Evolutionary conservation across 2,113 vertebrate genomes (phyloP).

Genomic region (Sterrhoptilus dennistouni): DNA sequence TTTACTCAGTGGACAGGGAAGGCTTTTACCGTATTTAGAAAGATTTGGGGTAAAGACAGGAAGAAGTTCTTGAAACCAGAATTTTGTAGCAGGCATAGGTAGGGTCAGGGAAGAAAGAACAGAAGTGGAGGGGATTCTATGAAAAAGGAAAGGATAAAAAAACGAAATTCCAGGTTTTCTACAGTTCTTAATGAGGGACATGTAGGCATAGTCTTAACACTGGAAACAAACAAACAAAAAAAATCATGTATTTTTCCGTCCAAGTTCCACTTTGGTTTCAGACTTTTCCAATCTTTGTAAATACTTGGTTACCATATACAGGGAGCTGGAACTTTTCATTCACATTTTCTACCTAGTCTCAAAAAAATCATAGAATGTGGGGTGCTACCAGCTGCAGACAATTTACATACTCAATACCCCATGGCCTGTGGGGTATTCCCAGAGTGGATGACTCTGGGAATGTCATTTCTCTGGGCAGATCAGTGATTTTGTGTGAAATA

Average conservation of each 20-base stretch:
- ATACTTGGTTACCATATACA: fast-evolving
- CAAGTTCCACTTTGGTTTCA: not conserved
- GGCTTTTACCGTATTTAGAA: not conserved
- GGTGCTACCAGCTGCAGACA: not conserved
- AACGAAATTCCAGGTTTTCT: fast-evolving
- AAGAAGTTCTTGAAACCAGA: not conserved
- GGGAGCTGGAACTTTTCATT: not conserved
- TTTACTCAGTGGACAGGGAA: not conserved
- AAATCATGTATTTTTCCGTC: fast-evolving
- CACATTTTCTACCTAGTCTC: not conserved
- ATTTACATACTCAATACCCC: not conserved
- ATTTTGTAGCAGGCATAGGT: not conserved
- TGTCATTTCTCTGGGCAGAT: not conserved
- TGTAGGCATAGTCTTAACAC: not conserved
- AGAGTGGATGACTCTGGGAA: not conserved
- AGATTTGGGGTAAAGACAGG: not conserved
- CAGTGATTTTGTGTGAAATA: not conserved
- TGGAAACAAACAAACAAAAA: too few species aligned
- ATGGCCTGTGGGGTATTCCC: too few species aligned
- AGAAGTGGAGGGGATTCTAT: not conserved
- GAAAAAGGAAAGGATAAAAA: not conserved
- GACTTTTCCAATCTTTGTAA: not conserved
- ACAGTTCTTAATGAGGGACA: not conserved
- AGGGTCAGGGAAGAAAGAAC: not conserved
- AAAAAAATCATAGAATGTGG: not conserved